Evolutionary conservation across 2,113 vertebrate species (phyloP).

Genomic region (Mesitornis unicolor): DNA sequence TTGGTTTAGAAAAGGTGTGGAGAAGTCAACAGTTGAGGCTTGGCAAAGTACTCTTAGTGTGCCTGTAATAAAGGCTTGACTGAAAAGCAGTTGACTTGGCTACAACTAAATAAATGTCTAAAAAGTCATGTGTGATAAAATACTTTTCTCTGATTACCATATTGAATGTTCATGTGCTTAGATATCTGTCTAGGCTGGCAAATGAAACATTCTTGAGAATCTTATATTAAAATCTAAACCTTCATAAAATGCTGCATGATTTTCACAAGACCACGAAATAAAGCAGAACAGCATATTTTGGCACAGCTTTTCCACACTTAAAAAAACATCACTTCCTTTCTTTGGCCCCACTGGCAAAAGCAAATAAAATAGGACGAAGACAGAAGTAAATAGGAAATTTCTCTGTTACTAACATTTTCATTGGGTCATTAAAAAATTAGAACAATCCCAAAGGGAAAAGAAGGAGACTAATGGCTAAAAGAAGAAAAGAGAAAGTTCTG

Average conservation of each 20-base stretch:
- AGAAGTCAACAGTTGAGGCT: neutral
- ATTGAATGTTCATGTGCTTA: neutral
- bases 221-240: constrained; percentile 9
- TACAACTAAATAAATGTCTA: neutral
- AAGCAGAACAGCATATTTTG: neutral
- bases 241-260: neutral
- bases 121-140: neutral
- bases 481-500: neutral
- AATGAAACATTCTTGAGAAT: neutral
- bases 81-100: neutral
- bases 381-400: neutral
- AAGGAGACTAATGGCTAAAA: neutral
- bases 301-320: neutral
- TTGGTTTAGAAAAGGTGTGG: neutral
- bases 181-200: neutral
- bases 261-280: constrained; percentile 2
- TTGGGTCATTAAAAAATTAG: neutral
- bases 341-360: neutral
- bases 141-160: neutral
- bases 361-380: neutral
- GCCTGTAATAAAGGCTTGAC: neutral
- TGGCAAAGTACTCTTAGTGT: neutral
- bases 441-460: neutral
- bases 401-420: neutral
- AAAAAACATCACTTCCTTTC: neutral